Evolutionary conservation across 2,888 invertebrate genomes (phyloP), one percentile per base, ranked within the genome.

Genomic region (Noctua janthe): DNA sequence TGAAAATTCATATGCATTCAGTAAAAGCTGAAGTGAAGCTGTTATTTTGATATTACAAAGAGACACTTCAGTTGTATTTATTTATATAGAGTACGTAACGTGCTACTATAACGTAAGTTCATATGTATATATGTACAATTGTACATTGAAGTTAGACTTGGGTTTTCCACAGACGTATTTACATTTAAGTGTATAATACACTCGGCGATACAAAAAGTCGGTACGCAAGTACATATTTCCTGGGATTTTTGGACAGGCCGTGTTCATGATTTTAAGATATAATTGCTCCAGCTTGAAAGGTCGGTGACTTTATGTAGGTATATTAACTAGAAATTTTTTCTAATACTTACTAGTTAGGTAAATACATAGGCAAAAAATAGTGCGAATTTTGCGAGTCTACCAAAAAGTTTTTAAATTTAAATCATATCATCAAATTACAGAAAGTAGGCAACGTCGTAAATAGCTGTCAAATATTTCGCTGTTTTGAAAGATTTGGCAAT

Each of bases 111-210:
- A 20, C 10, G 20, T 67, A 67, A 11, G 39, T 43, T 13, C 10
- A 8, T 43, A 43, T 54, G 20, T 10, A 4, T 35, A 23, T 8
- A 20, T 39, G 66, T 66, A 35, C 10, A 66, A n/a, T 29, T 47
- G 69, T 47, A 47, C 15, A 29, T 49, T 15, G 17, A 35, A 10
- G 3, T 78, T 15, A 54, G n/a, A 20, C 79, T 76, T 15, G 67
- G 79, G 7, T 79, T 79, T 78, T 29, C 69, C 78, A 59, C 47
- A 49, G 49, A 49, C 47, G 35, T 49, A n/a, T 47, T 47, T 67
- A 67, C 5, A 23, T 23, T 56, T 56, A 76, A 76, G 35, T 76
- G 56, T 56, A 17, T 35, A 35, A 75, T 75, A 56, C 39, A n/a
- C 71, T 73, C 23, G 35, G 59, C 13, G 1, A 20, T 13, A 20